phyloP scores from a whole-genome alignment of 2,797 vertebrate species.

The Sparus aurata region DNA sequence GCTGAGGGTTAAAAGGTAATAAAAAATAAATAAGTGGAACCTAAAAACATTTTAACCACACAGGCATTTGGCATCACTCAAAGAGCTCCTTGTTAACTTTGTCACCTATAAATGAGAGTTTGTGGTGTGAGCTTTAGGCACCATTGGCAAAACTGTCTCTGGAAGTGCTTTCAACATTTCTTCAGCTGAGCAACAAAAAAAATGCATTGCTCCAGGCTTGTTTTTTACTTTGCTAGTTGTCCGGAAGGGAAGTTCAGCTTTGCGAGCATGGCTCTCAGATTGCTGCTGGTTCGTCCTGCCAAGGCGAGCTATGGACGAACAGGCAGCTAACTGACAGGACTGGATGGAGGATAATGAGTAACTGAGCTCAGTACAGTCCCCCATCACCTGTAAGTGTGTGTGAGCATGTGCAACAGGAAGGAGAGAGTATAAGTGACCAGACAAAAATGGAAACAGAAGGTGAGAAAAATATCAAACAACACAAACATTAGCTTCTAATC shows the following conservation, averaged over 20 bases:
- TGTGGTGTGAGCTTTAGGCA: constrained; percentile 42
- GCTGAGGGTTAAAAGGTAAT: constrained; percentile 46
- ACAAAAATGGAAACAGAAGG: constrained; percentile 35
- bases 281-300: constrained; percentile 30
- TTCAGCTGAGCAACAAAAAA: constrained; percentile 12
- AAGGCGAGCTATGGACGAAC: constrained; percentile 38
- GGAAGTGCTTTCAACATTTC: constrained; percentile 37
- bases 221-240: constrained; percentile 40
- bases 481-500: constrained; percentile 15
- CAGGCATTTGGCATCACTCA: constrained; percentile 40
- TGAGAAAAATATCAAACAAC: constrained; percentile 42
- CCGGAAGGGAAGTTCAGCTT: constrained; percentile 45
- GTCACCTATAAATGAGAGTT: constrained; percentile 50
- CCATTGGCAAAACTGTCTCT: constrained; percentile 46
- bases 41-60: constrained; percentile 35
- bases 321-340: constrained; percentile 35
- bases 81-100: constrained; percentile 42
- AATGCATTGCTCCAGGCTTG: constrained; percentile 16
- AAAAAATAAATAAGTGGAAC: constrained; percentile 43
- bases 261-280: constrained; percentile 38
- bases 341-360: constrained; percentile 50
- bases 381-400: constrained; percentile 35
- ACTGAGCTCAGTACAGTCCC: constrained; percentile 32
- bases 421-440: constrained; percentile 19
- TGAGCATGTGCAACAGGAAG: constrained; percentile 24